Evolutionary conservation across 2,797 vertebrate genomes (phyloP).

Genomic region (Morus bassanus): DNA sequence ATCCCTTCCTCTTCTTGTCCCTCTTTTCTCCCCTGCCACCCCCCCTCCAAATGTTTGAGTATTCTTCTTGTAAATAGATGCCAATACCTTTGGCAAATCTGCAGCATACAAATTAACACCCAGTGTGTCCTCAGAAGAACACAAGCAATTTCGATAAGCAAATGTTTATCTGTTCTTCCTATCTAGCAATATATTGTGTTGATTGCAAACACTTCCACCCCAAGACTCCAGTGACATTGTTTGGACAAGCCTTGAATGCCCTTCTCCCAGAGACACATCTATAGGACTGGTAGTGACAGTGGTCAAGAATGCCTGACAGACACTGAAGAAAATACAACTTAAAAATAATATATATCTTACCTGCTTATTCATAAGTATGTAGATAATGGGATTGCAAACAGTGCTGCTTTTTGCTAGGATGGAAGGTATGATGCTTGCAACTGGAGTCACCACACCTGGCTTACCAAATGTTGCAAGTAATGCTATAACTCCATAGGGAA

Average conservation of each 20-base stretch:
- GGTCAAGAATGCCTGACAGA: neutral
- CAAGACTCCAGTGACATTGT: neutral
- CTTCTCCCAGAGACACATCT: neutral
- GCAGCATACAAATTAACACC: neutral
- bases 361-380: conserved; percentile 89
- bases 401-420: conserved; percentile 89
- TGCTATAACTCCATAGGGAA: conserved; percentile 84
- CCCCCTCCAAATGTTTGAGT: neutral
- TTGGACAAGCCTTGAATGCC: neutral
- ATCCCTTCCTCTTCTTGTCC: neutral
- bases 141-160: neutral
- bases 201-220: neutral
- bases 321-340: neutral
- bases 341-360: conserved; percentile 64
- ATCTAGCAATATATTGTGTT: neutral
- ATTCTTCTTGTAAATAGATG: neutral
- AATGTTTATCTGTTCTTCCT: neutral
- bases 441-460: conserved; percentile 79
- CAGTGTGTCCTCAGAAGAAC: neutral
- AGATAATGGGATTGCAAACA: conserved; percentile 87
- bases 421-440: conserved; percentile 82
- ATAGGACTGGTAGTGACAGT: neutral
- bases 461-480: conserved; percentile 85
- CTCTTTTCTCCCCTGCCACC: neutral
- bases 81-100: neutral